phyloP scores from a whole-genome alignment of 1,140 invertebrate genomes.

The Platorchestia sp. region DNA sequence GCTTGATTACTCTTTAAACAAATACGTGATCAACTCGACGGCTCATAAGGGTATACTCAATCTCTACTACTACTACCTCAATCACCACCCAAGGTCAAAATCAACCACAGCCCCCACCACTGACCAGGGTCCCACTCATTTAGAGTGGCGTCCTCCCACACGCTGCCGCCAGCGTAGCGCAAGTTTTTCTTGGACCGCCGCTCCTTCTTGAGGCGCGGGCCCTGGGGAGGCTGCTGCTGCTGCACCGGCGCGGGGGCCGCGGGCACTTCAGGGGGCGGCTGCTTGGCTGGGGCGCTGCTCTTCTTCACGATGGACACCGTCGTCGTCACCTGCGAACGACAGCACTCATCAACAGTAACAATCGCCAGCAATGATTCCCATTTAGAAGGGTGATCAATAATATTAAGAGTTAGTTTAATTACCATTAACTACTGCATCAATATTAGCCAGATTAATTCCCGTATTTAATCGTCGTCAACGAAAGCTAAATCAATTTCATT shows the following conservation, averaged over 20 bases:
- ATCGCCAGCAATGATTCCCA: too few species aligned
- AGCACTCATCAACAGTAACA: not conserved
- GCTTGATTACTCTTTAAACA: too few species aligned
- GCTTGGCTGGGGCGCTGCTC: not conserved
- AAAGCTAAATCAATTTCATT: too few species aligned
- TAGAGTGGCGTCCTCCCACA: conserved; percentile 94
- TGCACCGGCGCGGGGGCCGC: not conserved
- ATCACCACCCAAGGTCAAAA: too few species aligned
- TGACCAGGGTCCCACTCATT: conserved; percentile 90
- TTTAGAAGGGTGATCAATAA: too few species aligned
- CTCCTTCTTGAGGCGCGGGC: conserved; percentile 72
- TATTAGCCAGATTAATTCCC: not conserved
- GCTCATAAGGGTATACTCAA: too few species aligned
- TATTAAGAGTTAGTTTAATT: too few species aligned
- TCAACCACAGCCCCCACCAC: not conserved
- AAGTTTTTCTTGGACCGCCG: conserved; percentile 85
- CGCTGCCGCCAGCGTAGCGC: conserved; percentile 89
- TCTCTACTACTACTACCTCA: too few species aligned
- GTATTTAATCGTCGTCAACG: too few species aligned
- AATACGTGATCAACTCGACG: too few species aligned
- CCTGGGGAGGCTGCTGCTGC: conserved; percentile 18
- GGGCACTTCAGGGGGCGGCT: not conserved
- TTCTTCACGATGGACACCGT: conserved; percentile 25
- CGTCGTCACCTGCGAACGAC: not conserved
- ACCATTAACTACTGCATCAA: not conserved